Evolutionary conservation across 2,888 invertebrate genomes (phyloP).

Genomic region (Epinotia demarniana): DNA sequence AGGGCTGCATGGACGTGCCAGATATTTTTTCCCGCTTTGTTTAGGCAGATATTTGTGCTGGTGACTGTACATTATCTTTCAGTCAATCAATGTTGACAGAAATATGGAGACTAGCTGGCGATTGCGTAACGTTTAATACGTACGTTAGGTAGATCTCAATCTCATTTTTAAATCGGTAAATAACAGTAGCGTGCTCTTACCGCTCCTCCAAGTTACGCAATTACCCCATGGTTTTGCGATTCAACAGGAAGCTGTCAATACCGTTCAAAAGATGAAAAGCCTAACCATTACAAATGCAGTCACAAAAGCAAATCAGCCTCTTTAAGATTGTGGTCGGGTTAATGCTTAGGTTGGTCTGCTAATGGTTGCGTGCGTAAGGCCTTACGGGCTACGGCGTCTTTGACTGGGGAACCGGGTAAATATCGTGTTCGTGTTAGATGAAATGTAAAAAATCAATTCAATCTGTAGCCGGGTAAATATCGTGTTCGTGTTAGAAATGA

Average conservation of each 20-base stretch:
- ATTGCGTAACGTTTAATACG: no score
- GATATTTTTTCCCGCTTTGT: no score
- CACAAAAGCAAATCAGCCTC: conserved; percentile 15
- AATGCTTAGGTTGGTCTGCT: conserved; percentile 31
- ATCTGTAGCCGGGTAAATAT: not conserved
- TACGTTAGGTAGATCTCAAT: no score
- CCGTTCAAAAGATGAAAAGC: conserved; percentile 27
- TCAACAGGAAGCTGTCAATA: conserved; percentile 28
- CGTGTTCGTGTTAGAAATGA: conserved; percentile 4
- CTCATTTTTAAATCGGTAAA: no score
- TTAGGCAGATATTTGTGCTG: no score
- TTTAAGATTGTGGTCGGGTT: conserved; percentile 23
- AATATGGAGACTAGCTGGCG: no score
- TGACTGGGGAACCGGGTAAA: conserved; percentile 4
- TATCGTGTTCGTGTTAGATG: conserved; percentile 10
- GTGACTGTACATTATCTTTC: no score
- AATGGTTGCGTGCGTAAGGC: conserved; percentile 24
- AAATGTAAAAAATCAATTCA: not conserved
- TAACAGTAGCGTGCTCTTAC: no score
- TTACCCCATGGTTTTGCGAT: not conserved
- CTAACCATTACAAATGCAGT: conserved; percentile 22
- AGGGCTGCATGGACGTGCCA: no score
- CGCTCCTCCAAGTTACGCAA: no score
- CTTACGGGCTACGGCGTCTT: not conserved
- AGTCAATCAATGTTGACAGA: no score